A percentile compares a stretch with the other conserved stretches of the same genome.
Conservation (phyloP, 2,113 vertebrate species). For the Chionomys nivalis region DNA sequence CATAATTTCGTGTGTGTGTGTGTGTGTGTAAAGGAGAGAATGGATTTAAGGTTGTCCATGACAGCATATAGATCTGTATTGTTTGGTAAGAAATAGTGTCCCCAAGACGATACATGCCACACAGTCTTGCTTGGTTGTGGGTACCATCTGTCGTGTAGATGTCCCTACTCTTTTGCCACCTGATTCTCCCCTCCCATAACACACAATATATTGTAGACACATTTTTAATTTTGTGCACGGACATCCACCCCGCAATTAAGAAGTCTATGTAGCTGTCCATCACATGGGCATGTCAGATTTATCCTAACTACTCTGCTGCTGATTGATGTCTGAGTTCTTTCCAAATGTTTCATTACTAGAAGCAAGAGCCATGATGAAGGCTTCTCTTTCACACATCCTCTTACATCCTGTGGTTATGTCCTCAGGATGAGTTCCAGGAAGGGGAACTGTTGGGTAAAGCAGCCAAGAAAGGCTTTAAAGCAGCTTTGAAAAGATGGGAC, state of each 20-base stretch:
- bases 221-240: constrained; percentile 1
- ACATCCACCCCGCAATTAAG: neutral
- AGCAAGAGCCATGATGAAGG: constrained; percentile 24
- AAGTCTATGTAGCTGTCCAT: neutral
- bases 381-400: constrained; percentile 8
- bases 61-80: constrained; percentile 14
- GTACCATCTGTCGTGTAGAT: neutral
- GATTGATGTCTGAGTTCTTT: constrained; percentile 55
- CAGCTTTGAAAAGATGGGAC: constrained; percentile 45
- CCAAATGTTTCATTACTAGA: constrained; percentile 56
- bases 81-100: neutral
- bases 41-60: neutral
- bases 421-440: constrained; percentile 64
- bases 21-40: neutral
- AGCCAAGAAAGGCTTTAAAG: constrained; percentile 47
- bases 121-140: neutral
- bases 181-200: neutral
- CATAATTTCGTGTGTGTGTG: neutral
- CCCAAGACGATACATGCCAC: neutral
- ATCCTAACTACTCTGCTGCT: constrained; percentile 7
- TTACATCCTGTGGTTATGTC: constrained; percentile 48
- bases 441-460: constrained; percentile 44
- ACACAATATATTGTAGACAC: neutral
- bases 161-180: constrained; percentile 11
- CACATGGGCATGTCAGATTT: constrained; percentile 11